A percentile compares a stretch with the other conserved stretches of the same genome.
These are phyloP conservation scores for Synergus umbraculus DNA, from an alignment of 2,888 invertebrate species.

Conservation along the genomic window DNA sequence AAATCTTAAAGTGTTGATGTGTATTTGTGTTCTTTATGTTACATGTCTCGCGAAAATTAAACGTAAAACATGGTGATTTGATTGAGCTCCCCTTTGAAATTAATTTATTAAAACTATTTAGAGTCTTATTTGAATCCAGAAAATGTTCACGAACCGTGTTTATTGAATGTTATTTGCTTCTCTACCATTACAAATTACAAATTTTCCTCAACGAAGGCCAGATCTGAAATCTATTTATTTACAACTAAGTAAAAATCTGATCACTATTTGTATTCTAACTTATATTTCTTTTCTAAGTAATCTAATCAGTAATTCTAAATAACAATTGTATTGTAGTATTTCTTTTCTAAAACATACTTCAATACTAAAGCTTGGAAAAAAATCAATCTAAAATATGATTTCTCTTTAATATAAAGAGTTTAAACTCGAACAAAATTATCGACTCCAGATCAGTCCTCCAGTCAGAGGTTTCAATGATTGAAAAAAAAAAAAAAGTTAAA, in stretches of 20 bases:
- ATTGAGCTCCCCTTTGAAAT: conserved; percentile 61
- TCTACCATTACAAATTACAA: conserved; percentile 28
- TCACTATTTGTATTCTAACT: conserved; percentile 36
- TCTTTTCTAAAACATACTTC: conserved; percentile 23
- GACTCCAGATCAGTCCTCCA: conserved; percentile 39
- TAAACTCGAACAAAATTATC: conserved; percentile 3
- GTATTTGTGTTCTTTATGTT: conserved; percentile 45
- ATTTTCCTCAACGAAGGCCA: conserved; percentile 25
- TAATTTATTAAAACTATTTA: conserved; percentile 51
- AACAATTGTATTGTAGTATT: not conserved
- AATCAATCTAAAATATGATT: conserved; percentile 25
- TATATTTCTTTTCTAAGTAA: conserved; percentile 30
- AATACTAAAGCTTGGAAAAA: conserved; percentile 25
- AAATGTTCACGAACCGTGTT: conserved; percentile 65
- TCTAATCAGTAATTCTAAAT: conserved; percentile 38
- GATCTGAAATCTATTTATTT: conserved; percentile 40
- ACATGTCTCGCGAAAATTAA: conserved; percentile 32
- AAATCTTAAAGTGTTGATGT: conserved; percentile 42
- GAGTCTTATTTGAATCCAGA: conserved; percentile 41
- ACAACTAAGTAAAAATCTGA: conserved; percentile 16
- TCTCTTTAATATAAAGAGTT: conserved; percentile 41
- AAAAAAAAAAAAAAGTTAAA: conserved; percentile 2
- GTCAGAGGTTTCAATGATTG: conserved; percentile 4
- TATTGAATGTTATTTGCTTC: not conserved
- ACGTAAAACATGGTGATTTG: conserved; percentile 57